Evolutionary conservation across 2,888 invertebrate species (phyloP), one percentile per base, ranked within the genome.

Genomic region (Tyria jacobaeae): DNA sequence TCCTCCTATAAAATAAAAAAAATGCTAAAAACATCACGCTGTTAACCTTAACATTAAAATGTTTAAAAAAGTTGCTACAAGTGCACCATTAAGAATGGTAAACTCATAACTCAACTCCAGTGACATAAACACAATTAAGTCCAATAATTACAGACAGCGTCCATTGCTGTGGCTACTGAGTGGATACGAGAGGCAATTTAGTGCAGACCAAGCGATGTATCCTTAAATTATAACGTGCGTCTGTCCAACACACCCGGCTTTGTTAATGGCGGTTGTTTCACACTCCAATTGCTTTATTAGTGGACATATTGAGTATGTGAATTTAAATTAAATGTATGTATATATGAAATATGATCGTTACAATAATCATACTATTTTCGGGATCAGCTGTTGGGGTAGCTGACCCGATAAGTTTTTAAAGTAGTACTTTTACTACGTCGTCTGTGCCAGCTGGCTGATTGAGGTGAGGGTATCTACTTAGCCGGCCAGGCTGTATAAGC

Each of bases 171-270:
- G 64, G 49, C 64, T 37, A 58, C 54, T 63, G 68, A 82, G 81
- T 81, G 82, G 71, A 25, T 65, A 66, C 62, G 70, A 83, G 82
- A 69, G 82, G 80, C 81, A 39, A 82, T 83, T 83, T 57, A 44
- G 44, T 50, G 62, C 83, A 82, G 81, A 71, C 50, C 31, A 60
- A 21, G 61, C 66, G 55, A 68, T 75, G 75, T 78, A 70, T 75
- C 68, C 59, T 66, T 76, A 73, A 80, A 76, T 80, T 79, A 80
- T 76, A 66, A 60, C 27, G 64, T 73, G 70, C 68, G 69, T 66
- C 75, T 80, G 79, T 80, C 80, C 76, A 37, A 71, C 14, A 35
- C 41, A 48, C 72, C 73, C 27, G 9, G 15, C 37, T 35, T 17
- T 75, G 76, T 64, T 65, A 54, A 59, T 68, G 70, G 61, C 68